Evolutionary conservation across 2,113 vertebrate species (phyloP).

Genomic region (Noturus placidus): DNA sequence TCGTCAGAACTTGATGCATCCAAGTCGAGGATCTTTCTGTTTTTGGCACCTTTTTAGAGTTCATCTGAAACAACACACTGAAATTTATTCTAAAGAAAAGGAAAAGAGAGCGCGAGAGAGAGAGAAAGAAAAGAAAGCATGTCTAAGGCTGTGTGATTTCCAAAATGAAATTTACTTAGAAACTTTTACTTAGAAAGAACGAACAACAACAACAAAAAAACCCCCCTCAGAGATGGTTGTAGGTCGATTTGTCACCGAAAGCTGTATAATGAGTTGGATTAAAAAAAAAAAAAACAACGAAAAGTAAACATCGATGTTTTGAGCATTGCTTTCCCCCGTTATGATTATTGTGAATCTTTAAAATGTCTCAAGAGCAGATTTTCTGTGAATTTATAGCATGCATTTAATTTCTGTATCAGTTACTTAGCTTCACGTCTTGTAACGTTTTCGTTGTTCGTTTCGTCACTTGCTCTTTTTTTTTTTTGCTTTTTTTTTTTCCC

Average conservation of each 20-base stretch:
- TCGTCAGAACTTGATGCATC: slow-evolving; percentile 78
- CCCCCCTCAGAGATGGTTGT: slow-evolving; percentile 64
- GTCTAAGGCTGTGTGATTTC: slow-evolving; percentile 76
- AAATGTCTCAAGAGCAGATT: slow-evolving; percentile 77
- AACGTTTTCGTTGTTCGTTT: slow-evolving; percentile 64
- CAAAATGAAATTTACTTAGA: slow-evolving; percentile 65
- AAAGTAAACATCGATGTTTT: slow-evolving; percentile 69
- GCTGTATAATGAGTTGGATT: slow-evolving; percentile 52
- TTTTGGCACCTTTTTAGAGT: slow-evolving; percentile 80
- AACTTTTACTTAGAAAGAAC: slow-evolving; percentile 66
- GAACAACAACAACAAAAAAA: slow-evolving; percentile 44
- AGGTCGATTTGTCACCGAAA: slow-evolving; percentile 67
- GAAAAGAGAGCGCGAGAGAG: slow-evolving; percentile 63
- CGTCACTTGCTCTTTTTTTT: slow-evolving; percentile 9
- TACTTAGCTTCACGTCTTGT: slow-evolving; percentile 68
- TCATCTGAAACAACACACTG: slow-evolving; percentile 71
- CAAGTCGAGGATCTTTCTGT: slow-evolving; percentile 77
- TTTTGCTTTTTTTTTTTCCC: slow-evolving; percentile 2
- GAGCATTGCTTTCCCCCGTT: slow-evolving; percentile 68
- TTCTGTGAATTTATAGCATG: slow-evolving; percentile 79
- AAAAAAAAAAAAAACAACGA: slow-evolving; percentile 54
- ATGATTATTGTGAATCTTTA: slow-evolving; percentile 72
- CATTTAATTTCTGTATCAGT: slow-evolving; percentile 76
- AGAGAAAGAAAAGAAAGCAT: slow-evolving; percentile 55
- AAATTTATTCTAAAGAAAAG: slow-evolving; percentile 65